phyloP scores from a whole-genome alignment of 2,113 vertebrate species.

The Salminus brasiliensis region DNA sequence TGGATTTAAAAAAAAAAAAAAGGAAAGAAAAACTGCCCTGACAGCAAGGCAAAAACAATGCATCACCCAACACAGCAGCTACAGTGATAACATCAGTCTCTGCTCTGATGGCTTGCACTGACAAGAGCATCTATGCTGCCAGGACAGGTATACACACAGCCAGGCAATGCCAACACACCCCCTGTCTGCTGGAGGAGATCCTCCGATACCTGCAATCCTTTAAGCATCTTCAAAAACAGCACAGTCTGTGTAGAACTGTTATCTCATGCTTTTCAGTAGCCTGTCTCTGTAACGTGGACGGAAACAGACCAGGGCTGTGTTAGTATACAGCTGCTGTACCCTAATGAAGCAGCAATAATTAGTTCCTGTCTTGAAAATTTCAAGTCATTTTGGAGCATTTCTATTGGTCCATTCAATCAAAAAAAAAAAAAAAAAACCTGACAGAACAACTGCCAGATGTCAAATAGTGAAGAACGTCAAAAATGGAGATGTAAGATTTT shows the following conservation, averaged over 20 bases:
- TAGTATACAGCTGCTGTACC: too few relatives aligned
- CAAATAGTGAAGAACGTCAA: too few relatives aligned
- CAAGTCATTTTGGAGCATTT: too few relatives aligned
- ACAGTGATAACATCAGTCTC: background rate
- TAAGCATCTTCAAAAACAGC: background rate
- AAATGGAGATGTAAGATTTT: too few relatives aligned
- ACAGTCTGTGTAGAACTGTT: background rate
- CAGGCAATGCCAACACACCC: background rate
- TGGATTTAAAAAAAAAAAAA: background rate
- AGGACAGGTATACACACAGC: background rate
- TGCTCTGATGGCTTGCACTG: background rate
- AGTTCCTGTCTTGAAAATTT: too few relatives aligned
- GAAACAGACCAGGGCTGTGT: background rate
- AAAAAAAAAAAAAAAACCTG: too few relatives aligned
- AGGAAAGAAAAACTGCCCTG: background rate
- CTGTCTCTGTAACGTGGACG: background rate
- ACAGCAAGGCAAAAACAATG: constrained; percentile 5
- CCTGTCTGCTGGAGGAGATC: background rate
- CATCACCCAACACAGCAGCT: background rate
- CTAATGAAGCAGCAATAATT: too few relatives aligned
- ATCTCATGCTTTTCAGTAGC: background rate
- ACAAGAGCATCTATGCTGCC: background rate
- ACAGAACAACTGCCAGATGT: too few relatives aligned
- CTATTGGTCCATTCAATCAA: too few relatives aligned
- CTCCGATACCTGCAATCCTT: background rate